Evolutionary conservation across 2,888 invertebrate genomes (phyloP), one percentile per base, ranked within the genome.

Genomic region (Odontocolon sp.): DNA sequence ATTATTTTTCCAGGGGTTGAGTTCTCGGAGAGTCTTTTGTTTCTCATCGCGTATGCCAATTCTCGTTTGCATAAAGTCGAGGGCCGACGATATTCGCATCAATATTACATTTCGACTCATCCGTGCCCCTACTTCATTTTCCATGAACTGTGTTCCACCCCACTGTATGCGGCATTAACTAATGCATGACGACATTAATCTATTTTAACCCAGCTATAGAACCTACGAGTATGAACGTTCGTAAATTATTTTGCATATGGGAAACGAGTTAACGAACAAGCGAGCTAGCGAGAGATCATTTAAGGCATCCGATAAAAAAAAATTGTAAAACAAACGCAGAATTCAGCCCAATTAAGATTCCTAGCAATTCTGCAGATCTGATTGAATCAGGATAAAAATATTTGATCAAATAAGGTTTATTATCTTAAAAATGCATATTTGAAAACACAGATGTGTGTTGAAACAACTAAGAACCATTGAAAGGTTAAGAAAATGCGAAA

Each of bases 171-270:
- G 79, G 79, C 78, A 83, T 85, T 82, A 84, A 85, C 85, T 85
- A 85, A 85, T 85, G 80, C 81, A 77, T 79, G 78, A 78, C 81
- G 84, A 83, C 85, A 81, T 85, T 84, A 85, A 85, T 85, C 84
- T 81, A 81, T 85, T 85, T 85, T 80, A 83, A 81, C 78, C 77
- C 80, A 85, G 83, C 79, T 81, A 79, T 47, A 75, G 78, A 80
- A 80, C 81, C 33, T 31, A 61, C 66, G 66, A 45, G 79, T 80
- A 40, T 56, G 77, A 80, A n/a, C 85, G 83, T 83, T 85, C 82
- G 80, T 84, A 83, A 85, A 85, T 84, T 81, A 83, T 82, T 84
- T 85, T 84, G 83, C 84, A 83, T 84, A 83, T 78, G 81, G 54
- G 26, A 31, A 72, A 40, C 64, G 84, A 84, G 83, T 80, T 70